phyloP scores from a whole-genome alignment of 2,797 vertebrate species.

The Leuciscus waleckii region DNA sequence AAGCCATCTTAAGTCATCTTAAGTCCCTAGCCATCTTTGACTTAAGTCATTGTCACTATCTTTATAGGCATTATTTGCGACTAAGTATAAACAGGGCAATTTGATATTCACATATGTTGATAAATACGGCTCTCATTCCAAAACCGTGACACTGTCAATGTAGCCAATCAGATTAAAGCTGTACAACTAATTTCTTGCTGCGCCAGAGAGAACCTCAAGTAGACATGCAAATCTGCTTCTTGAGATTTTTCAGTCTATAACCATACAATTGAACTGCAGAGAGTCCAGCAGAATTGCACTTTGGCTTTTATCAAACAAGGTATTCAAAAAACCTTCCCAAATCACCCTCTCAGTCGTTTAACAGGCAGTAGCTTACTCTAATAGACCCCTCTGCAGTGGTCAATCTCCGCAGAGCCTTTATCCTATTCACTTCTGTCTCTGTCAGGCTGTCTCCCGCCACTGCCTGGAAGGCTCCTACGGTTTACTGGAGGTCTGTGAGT shows the following conservation, averaged over 20 bases:
- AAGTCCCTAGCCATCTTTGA: too few relatives aligned
- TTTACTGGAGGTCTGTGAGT: slow-evolving; percentile 6
- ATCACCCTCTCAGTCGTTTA: slow-evolving; percentile 29
- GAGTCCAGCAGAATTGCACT: slow-evolving; percentile 2
- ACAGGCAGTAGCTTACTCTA: slow-evolving; percentile 22
- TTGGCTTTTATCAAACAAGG: slow-evolving; percentile 22
- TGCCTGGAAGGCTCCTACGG: slow-evolving; percentile 7
- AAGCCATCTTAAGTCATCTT: too few relatives aligned
- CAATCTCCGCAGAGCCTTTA: neutral
- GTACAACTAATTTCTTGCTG: neutral
- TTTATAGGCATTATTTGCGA: neutral
- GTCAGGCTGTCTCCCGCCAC: slow-evolving; percentile 24
- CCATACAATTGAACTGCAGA: slow-evolving; percentile 18
- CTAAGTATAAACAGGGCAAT: neutral
- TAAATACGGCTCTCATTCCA: neutral
- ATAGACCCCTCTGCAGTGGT: slow-evolving; percentile 16
- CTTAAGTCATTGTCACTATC: neutral
- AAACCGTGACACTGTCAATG: neutral
- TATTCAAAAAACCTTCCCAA: slow-evolving; percentile 21
- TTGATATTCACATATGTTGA: neutral
- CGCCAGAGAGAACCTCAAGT: neutral
- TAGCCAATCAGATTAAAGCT: slow-evolving; percentile 1
- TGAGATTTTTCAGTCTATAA: slow-evolving; percentile 5
- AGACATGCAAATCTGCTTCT: neutral
- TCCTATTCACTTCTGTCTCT: slow-evolving; percentile 15